A percentile compares a stretch with the other conserved stretches of the same genome.
Conservation (phyloP, 2,113 vertebrate genomes). For the Zosterops hypoxanthus region DNA sequence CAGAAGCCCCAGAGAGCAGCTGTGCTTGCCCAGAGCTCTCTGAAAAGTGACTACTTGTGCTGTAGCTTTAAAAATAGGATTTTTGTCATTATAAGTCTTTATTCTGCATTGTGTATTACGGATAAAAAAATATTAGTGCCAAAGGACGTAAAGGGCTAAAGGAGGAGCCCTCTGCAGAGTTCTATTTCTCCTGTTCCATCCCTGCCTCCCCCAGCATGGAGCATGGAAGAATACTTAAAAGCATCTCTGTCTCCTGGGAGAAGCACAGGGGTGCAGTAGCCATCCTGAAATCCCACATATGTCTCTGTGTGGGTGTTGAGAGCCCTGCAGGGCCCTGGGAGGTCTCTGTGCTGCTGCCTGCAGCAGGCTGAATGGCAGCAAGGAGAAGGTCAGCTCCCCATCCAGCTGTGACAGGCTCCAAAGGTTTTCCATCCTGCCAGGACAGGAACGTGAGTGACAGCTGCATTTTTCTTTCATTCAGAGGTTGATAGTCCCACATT, state of each 20-base stretch:
- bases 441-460: not conserved
- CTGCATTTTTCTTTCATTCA: not conserved
- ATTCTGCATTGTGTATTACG: not conserved
- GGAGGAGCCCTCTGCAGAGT: not conserved
- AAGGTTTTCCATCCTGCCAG: not conserved
- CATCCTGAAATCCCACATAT: not conserved
- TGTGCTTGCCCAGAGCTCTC: not conserved
- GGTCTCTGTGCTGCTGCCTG: not conserved
- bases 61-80: not conserved
- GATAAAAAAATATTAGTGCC: not conserved
- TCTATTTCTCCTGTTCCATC: not conserved
- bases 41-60: not conserved
- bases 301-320: not conserved
- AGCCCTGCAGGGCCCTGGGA: not conserved
- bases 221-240: not conserved
- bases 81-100: not conserved
- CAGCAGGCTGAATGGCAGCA: not conserved
- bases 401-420: fast-evolving
- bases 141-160: not conserved
- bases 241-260: not conserved
- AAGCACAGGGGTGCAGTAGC: not conserved
- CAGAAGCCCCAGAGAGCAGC: not conserved
- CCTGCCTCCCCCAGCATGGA: not conserved
- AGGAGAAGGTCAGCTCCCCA: not conserved
- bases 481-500: not conserved